Evolutionary conservation across 2,113 vertebrate species (phyloP), one percentile per base, ranked within the genome.

Genomic region (Lampris megalopsis): DNA sequence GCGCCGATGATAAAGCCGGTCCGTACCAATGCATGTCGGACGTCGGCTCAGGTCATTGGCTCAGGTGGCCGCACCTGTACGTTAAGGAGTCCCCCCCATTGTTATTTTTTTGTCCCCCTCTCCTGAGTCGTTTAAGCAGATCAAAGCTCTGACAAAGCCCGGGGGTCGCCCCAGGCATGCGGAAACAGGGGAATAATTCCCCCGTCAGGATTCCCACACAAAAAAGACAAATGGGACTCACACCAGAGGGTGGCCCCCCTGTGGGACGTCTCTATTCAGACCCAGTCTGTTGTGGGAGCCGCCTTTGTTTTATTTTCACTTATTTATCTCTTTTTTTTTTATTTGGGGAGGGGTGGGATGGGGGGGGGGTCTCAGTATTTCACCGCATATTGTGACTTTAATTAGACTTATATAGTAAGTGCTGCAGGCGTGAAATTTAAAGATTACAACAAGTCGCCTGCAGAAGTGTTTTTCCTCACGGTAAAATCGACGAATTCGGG

Each of bases 21-120:
- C 83, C 80, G 79, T 88, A 77, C 90, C 80, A 82, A 86, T 75
- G 87, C 76, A 80, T 84, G 78, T 80, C 76, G 71, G 52, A 67
- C 83, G 75, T 90, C 86, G 65, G 85, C 68, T 42, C 79, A 41
- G 85, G 50, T 92, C 86, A 93, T 91, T 80, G 82, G 92, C 86
- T 94, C 88, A 94, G 93, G 91, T 94, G 93, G 86, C 85, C 57
- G 68, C 91, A 88, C 91, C 68, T 92, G 93, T 92, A 91, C 88
- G 84, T 77, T 77, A 57, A 78, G 60, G 74, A 71, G 77, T 77
- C 77, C 88, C 88, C 24, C 24, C 24, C 24, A 24, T 24, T 24
- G 24, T 24, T 24, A 24, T 24, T 24, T 24, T 24, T 24, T 94
- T 91, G 84, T 92, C 90, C 88, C 78, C 58, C 88, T 90, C 91